Evolutionary conservation across 1,140 invertebrate genomes (phyloP), one percentile per base, ranked within the genome.

Genomic region (Halesus radiatus): DNA sequence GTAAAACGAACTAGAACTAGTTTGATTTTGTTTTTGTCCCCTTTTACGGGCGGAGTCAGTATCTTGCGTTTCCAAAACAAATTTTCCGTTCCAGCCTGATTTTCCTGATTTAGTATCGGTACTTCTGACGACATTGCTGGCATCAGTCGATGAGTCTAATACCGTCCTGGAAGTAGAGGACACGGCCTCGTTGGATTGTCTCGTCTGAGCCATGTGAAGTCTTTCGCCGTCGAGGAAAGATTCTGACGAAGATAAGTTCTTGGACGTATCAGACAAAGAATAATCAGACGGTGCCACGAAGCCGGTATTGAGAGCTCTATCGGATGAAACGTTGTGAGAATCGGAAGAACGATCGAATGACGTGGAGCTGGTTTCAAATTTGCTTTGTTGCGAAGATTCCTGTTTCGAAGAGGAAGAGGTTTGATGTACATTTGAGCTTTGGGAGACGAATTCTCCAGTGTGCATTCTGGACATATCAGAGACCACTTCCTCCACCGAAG

Each of bases 331-430:
- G 54, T 79, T 75, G 52, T 79, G 68, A 86, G 86, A 76, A 87
- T 86, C 77, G 0, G 77, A 62, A 15, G 88, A 88, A 32, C 86
- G 87, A 74, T 89, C 88, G 70, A 89, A 84, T 23, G 88, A 89
- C 45, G 86, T 85, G 16, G 88, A 88, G 23, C 86, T 88, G 10
- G 86, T 85, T 80, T 89, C 87, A 83, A 86, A 86, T 66, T 85
- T 86, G 85, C 88, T 86, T 76, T 86, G 87, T 76, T 87, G 88
- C 23, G 80, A 80, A 45, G 88, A 89, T 72, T 86, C 87, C 76
- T 88, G 86, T 72, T 89, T 87, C 20, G 87, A 87, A 8, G 87
- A 86, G 56, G 89, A 89, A 58, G 89, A 90, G 4, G 88, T 87
- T 78, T 88, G 84, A 80, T 88, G 86, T 29, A 85, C 70, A 32